phyloP scores from a whole-genome alignment of 1,140 invertebrate genomes.

The Neodiprion lecontei region DNA sequence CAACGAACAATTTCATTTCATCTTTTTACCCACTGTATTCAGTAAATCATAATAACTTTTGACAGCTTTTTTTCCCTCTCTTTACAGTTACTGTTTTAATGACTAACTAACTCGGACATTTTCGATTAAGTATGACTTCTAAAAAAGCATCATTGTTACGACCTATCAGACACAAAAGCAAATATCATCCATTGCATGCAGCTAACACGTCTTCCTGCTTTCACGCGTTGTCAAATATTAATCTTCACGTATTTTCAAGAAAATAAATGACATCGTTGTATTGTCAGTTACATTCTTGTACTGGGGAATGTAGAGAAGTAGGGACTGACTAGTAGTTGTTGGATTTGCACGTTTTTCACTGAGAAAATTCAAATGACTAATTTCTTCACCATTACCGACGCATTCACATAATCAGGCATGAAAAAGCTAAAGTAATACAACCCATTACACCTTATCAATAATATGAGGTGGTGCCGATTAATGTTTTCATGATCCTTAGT shows the following conservation, averaged over 20 bases:
- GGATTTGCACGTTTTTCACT: constrained; percentile 33
- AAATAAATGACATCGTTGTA: not conserved
- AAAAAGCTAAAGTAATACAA: constrained; percentile 5
- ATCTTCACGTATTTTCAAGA: not conserved
- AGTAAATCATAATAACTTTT: not conserved
- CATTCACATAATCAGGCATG: not conserved
- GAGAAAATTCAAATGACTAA: not conserved
- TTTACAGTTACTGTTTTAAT: no score
- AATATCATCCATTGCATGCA: constrained; percentile 54
- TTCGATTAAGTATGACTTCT: not conserved
- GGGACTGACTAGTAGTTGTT: constrained; percentile 63
- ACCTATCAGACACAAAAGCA: constrained; percentile 51
- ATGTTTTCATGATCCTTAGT: constrained; percentile 25
- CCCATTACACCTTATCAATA: not conserved
- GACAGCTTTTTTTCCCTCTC: not conserved
- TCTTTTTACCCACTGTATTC: no score
- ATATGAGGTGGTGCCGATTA: not conserved
- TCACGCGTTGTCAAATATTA: constrained; percentile 11
- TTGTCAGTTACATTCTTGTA: not conserved
- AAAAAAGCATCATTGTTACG: not conserved
- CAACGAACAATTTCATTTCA: no score
- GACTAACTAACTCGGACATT: no score
- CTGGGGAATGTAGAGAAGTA: constrained; percentile 33
- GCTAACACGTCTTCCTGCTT: constrained; percentile 42
- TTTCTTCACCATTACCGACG: not conserved